Conservation (phyloP, 2,113 vertebrate species). For the Hypanus sabinus region DNA sequence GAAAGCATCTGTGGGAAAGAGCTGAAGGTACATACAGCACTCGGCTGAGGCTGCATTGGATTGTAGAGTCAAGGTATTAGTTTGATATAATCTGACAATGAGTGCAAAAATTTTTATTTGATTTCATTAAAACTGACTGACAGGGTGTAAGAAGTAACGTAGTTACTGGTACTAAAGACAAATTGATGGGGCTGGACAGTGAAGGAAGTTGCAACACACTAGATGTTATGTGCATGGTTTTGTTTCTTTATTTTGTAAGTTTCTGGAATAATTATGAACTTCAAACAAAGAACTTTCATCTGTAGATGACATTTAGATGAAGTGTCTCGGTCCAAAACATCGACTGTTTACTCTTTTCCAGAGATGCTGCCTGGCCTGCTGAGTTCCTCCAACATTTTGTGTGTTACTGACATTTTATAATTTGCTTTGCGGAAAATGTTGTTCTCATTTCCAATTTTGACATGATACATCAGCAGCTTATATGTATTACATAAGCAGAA, state of each 20-base stretch:
- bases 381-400: too few species aligned
- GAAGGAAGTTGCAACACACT: not conserved
- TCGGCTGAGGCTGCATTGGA: not conserved
- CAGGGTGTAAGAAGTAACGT: not conserved
- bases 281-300: not conserved
- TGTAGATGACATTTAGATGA: not conserved
- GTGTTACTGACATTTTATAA: not conserved
- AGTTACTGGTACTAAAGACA: not conserved
- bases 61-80: not conserved
- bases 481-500: too few species aligned
- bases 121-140: not conserved
- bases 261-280: not conserved
- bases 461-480: too few species aligned
- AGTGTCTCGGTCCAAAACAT: too few species aligned
- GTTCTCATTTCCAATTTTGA: not conserved
- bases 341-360: too few species aligned
- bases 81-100: not conserved
- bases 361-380: too few species aligned
- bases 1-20: too few species aligned
- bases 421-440: not conserved
- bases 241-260: not conserved
- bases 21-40: not conserved
- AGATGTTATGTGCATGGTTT: not conserved
- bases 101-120: not conserved
- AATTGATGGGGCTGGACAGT: not conserved